Percentiles rank a stretch among this genome's conserved stretches.
phyloP scores from a whole-genome alignment of 2,888 invertebrate species.

The Ophion costatus region DNA sequence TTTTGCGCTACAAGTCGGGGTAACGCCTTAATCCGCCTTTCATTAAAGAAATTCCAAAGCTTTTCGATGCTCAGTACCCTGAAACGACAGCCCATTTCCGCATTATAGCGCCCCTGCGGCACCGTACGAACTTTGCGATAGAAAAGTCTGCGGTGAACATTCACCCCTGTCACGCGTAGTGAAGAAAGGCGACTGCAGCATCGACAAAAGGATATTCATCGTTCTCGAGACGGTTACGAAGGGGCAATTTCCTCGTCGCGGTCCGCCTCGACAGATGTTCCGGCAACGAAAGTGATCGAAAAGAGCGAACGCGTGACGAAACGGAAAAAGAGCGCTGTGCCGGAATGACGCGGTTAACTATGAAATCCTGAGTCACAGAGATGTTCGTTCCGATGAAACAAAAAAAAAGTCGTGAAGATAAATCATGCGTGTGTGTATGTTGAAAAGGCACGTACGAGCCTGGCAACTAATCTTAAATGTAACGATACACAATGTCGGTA shows the following conservation, averaged over 20 bases:
- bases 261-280: neutral
- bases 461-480: slow-evolving; percentile 41
- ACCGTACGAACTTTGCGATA: too few relatives aligned
- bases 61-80: too few relatives aligned
- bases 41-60: too few relatives aligned
- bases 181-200: neutral
- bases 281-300: slow-evolving; percentile 1
- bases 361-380: slow-evolving; percentile 26
- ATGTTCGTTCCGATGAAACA: slow-evolving; percentile 35
- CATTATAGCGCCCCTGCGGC: too few relatives aligned
- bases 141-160: too few relatives aligned
- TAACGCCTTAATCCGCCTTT: too few relatives aligned
- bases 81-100: too few relatives aligned
- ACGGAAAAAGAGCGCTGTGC: slow-evolving; percentile 20
- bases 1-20: too few relatives aligned
- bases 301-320: neutral
- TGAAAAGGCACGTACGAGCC: slow-evolving; percentile 8
- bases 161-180: too few relatives aligned
- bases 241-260: neutral
- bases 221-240: neutral
- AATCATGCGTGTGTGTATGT: slow-evolving; percentile 12
- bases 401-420: slow-evolving; percentile 8
- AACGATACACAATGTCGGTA: slow-evolving; percentile 35
- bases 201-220: neutral
- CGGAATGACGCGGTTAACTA: slow-evolving; percentile 41